Evolutionary conservation across 1,140 invertebrate species (phyloP).

Genomic region (Drosophila hydei): DNA sequence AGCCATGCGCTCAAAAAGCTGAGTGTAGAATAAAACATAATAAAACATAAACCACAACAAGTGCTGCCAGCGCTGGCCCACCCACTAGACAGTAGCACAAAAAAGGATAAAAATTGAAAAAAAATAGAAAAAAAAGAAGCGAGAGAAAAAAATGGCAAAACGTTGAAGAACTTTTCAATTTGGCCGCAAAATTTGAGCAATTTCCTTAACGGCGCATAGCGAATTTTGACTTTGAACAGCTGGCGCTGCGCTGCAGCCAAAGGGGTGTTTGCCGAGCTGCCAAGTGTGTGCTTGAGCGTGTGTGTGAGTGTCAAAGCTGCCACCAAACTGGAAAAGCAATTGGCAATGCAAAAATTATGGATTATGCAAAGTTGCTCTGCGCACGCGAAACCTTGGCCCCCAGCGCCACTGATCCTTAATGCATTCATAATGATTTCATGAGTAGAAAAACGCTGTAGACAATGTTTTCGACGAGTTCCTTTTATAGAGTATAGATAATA

Average conservation of each 20-base stretch:
- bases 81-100: slow-evolving; percentile 24
- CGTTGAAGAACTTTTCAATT: slow-evolving; percentile 73
- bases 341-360: slow-evolving; percentile 70
- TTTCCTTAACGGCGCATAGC: slow-evolving; percentile 47
- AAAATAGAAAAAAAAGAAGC: slow-evolving; percentile 21
- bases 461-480: too few species aligned
- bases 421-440: slow-evolving; percentile 7
- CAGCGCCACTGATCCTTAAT: slow-evolving; percentile 19
- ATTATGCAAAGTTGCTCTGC: slow-evolving; percentile 55
- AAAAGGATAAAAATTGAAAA: slow-evolving; percentile 22
- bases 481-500: too few species aligned
- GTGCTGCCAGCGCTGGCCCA: slow-evolving; percentile 4
- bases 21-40: slow-evolving; percentile 55
- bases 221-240: slow-evolving; percentile 7
- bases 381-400: slow-evolving; percentile 1
- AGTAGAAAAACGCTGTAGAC: too few species aligned
- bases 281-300: background rate
- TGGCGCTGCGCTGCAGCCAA: background rate
- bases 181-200: slow-evolving; percentile 65
- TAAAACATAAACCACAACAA: slow-evolving; percentile 61
- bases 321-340: slow-evolving; percentile 12
- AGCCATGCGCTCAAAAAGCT: slow-evolving; percentile 30
- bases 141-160: slow-evolving; percentile 11
- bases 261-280: background rate
- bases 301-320: slow-evolving; percentile 1